Evolutionary conservation across 1,140 invertebrate genomes (phyloP).

Genomic region (Hypsibius dujardini): DNA sequence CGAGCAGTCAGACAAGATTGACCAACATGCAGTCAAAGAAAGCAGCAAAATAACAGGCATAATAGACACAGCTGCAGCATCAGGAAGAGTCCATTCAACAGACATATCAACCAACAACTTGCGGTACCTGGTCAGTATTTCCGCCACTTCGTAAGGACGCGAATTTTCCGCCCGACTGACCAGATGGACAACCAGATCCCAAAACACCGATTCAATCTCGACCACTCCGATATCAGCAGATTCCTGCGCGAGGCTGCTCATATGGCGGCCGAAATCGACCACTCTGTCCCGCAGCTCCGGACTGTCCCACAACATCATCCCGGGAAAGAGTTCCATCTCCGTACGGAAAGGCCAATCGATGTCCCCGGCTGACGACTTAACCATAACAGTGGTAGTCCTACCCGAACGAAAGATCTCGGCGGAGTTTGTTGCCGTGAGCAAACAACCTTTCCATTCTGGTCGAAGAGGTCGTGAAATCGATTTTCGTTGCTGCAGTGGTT

Average conservation of each 20-base stretch:
- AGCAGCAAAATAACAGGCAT: too few species aligned
- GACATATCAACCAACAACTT: too few species aligned
- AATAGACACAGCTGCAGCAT: too few species aligned
- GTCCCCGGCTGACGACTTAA: not conserved
- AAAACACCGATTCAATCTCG: conserved; percentile 6
- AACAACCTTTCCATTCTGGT: not conserved
- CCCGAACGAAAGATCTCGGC: not conserved
- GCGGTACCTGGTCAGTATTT: not conserved
- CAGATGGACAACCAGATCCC: conserved; percentile 7
- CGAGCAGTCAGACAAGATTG: too few species aligned
- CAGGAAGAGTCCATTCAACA: too few species aligned
- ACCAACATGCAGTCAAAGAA: too few species aligned
- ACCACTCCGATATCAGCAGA: not conserved
- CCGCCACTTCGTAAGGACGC: conserved; percentile 10
- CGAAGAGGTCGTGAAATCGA: not conserved
- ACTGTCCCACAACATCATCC: conserved; percentile 4
- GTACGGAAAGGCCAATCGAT: not conserved
- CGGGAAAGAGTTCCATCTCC: conserved; percentile 9
- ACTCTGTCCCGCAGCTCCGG: not conserved
- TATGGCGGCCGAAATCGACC: conserved; percentile 11
- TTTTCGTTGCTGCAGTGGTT: not conserved
- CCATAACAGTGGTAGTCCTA: not conserved
- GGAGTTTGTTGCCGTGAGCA: not conserved
- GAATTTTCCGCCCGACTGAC: not conserved
- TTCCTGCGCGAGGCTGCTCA: not conserved